Conservation (phyloP, 2,113 vertebrate species). For the Myotis davidii region DNA sequence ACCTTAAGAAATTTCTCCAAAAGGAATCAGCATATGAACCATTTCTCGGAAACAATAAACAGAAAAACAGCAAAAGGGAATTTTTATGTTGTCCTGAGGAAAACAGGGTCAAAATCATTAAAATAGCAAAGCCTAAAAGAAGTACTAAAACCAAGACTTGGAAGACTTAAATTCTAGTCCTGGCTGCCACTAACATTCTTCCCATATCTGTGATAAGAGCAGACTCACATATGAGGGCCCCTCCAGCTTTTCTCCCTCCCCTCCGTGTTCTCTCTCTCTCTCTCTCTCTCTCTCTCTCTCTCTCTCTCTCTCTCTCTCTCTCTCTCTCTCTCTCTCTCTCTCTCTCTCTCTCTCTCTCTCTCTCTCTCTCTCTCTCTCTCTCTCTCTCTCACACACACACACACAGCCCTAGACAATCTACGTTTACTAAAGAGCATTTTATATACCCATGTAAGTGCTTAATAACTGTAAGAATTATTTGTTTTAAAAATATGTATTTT, state of each 20-base stretch:
- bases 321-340: neutral
- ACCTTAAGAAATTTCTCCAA: neutral
- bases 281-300: neutral
- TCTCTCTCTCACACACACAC: neutral
- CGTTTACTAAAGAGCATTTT: neutral
- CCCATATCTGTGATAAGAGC: neutral
- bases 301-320: neutral
- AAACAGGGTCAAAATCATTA: conserved; percentile 28
- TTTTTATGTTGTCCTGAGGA: neutral
- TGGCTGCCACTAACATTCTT: neutral
- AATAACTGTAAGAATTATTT: neutral
- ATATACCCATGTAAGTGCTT: neutral
- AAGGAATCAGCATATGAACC: neutral
- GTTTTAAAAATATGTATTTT: neutral
- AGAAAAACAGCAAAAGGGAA: neutral
- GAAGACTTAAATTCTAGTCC: neutral
- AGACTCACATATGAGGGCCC: neutral
- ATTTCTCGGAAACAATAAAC: conserved; percentile 5
- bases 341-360: neutral
- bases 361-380: neutral
- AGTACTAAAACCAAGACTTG: neutral
- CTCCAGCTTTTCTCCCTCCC: neutral
- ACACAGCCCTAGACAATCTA: neutral
- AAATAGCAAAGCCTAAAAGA: neutral
- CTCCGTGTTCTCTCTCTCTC: too few relatives aligned